Evolutionary conservation across 2,888 invertebrate species (phyloP).

Genomic region (Colostygia pectinataria): DNA sequence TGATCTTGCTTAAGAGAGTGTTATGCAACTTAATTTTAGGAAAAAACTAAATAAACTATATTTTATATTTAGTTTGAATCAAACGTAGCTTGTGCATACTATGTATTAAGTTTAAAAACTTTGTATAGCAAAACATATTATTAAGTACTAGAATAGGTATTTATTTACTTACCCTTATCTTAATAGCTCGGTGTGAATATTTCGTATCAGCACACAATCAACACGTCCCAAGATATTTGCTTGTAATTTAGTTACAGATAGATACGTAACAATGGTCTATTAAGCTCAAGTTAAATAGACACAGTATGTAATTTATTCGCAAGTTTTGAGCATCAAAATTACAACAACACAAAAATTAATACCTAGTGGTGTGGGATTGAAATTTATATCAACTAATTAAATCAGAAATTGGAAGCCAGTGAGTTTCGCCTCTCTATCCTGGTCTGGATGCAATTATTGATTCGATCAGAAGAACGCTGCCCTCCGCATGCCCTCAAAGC

Average conservation of each 20-base stretch:
- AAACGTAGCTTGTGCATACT: too few relatives aligned
- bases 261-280: conserved; percentile 42
- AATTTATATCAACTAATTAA: too few relatives aligned
- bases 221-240: conserved; percentile 47
- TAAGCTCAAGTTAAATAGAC: conserved; percentile 41
- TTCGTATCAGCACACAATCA: conserved; percentile 47
- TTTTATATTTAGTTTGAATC: too few relatives aligned
- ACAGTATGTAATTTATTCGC: conserved; percentile 16
- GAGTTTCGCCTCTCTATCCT: conserved; percentile 21
- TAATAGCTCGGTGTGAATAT: conserved; percentile 41
- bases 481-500: conserved; percentile 36
- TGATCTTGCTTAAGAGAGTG: neutral
- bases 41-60: conserved; percentile 1
- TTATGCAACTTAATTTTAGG: neutral
- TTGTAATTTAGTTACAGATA: conserved; percentile 46
- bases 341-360: too few relatives aligned
- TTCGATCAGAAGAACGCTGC: conserved; percentile 36
- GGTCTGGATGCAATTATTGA: conserved; percentile 48
- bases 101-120: too few relatives aligned
- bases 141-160: conserved; percentile 7
- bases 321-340: conserved; percentile 18
- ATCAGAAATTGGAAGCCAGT: conserved; percentile 11
- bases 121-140: too few relatives aligned
- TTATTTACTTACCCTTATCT: conserved; percentile 40
- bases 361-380: too few relatives aligned